Base-by-base conservation (phyloP, 2,113 vertebrate species). In the Ploceus nigricollis region DNA sequence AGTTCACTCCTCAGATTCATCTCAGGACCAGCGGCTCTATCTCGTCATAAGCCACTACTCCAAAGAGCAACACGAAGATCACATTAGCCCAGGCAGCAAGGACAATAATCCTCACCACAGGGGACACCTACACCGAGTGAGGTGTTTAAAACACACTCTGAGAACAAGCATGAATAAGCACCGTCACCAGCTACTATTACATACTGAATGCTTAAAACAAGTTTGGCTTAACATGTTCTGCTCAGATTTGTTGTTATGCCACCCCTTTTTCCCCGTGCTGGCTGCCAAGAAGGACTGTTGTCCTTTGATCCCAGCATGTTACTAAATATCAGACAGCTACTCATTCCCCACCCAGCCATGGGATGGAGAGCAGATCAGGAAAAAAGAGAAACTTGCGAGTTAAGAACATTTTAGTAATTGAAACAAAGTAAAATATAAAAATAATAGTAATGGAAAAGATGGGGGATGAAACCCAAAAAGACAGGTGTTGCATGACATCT, bases 401-500 rank as follows among this genome's bases (percentile, higher is more conserved):
- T 65, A 40, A 66, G 39, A 76, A 23, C 17, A 47, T 75, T 54
- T 40, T 61, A 35, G 15, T 54, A 31, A 54, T 27, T 54, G 15
- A 48, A 76, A 42, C 21, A 31, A 60, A 76, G 15, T 40, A 42
- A 61, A 69, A 54, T 31, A 21, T 39, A 63, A 33, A 37, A 22
- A 8, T 56, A 28, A 45, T 42, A 19, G 16, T 68, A 39, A 27
- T 40, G 31, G 17, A 48, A 56, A 61, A 63, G 6, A 27, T 1
- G 0, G 7, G 25, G 27, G 12, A 20, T 69, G 40, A 42, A 69
- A 48, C 33, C 5, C n/a, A 25, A 23, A 40, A 54, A 61, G 24
- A 25, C 7, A 18, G 7, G 11, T 47, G 40, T 61, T 69, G 10
- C 21, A 28, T 0, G 0, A 27, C 18, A 42, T 10, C 16, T 75